Percentiles rank a stretch among this genome's conserved stretches.
phyloP scores from a whole-genome alignment of 2,888 invertebrate species.

The Drosophila birchii region DNA sequence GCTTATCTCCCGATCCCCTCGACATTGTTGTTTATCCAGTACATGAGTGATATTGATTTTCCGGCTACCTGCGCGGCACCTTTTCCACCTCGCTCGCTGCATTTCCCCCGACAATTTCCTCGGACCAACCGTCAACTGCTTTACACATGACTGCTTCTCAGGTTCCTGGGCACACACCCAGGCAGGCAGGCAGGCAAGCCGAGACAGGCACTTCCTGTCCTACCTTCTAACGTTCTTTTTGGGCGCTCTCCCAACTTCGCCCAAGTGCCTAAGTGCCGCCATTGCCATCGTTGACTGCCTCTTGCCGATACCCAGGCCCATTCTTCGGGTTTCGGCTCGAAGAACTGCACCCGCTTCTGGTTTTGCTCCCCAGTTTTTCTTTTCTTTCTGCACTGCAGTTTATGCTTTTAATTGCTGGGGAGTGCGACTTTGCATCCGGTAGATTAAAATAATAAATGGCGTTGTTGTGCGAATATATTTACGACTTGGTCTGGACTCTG shows the following conservation, averaged over 20 bases:
- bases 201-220: slow-evolving; percentile 65
- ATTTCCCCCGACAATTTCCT: slow-evolving; percentile 20
- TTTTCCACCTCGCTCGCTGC: slow-evolving; percentile 19
- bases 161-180: slow-evolving; percentile 60
- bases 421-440: slow-evolving; percentile 70
- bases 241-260: slow-evolving; percentile 37
- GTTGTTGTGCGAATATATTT: slow-evolving; percentile 73
- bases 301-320: slow-evolving; percentile 37
- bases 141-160: slow-evolving; percentile 72
- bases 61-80: slow-evolving; percentile 44
- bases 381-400: slow-evolving; percentile 51
- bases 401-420: slow-evolving; percentile 59
- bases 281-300: slow-evolving; percentile 61
- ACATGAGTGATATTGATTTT: slow-evolving; percentile 48
- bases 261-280: slow-evolving; percentile 7
- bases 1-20: slow-evolving; percentile 50
- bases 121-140: slow-evolving; percentile 60
- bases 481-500: slow-evolving; percentile 29
- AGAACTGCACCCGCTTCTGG: slow-evolving; percentile 37
- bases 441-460: slow-evolving; percentile 67
- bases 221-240: slow-evolving; percentile 62
- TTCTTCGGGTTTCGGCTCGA: neutral
- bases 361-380: slow-evolving; percentile 36
- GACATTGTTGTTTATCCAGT: slow-evolving; percentile 49
- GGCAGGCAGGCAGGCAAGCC: slow-evolving; percentile 25